Evolutionary conservation across 2,888 invertebrate species (phyloP).

Genomic region (Tipula helvola): DNA sequence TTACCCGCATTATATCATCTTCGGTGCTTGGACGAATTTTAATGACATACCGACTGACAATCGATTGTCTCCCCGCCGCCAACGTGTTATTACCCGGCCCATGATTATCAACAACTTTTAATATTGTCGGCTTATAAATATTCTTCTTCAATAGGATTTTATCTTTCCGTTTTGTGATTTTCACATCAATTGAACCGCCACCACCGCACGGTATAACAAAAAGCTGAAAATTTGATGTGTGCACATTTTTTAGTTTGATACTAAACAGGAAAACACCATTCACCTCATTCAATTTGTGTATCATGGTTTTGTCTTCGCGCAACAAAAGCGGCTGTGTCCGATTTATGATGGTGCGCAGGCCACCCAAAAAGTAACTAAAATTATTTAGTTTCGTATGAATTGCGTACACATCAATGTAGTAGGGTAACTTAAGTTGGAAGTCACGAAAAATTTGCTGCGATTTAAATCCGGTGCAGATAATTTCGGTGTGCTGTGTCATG

Average conservation of each 20-base stretch:
- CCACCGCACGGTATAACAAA: slow-evolving; percentile 43
- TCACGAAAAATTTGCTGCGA: slow-evolving; percentile 30
- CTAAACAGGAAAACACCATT: slow-evolving; percentile 42
- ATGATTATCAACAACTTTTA: slow-evolving; percentile 18
- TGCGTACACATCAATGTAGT: slow-evolving; percentile 32
- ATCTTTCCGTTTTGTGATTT: slow-evolving; percentile 33
- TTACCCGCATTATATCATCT: slow-evolving; percentile 38
- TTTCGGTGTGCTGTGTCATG: slow-evolving; percentile 16
- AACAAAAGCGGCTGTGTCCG: slow-evolving; percentile 32
- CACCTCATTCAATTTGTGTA: slow-evolving; percentile 38
- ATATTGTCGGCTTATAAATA: slow-evolving; percentile 38
- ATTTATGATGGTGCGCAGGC: slow-evolving; percentile 28
- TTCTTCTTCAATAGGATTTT: slow-evolving; percentile 28
- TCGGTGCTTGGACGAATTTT: slow-evolving; percentile 38
- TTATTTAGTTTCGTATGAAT: slow-evolving; percentile 32
- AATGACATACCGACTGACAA: slow-evolving; percentile 38
- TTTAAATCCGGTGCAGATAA: slow-evolving; percentile 31
- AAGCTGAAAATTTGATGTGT: slow-evolving; percentile 24
- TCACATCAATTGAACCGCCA: slow-evolving; percentile 38
- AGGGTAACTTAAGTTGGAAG: slow-evolving; percentile 27
- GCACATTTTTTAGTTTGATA: slow-evolving; percentile 38
- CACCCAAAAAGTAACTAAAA: slow-evolving; percentile 28
- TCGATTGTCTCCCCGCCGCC: not conserved
- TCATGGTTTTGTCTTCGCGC: slow-evolving; percentile 37
- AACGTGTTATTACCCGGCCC: not conserved